These are phyloP conservation scores for Hypolimnas misippus DNA, from an alignment of 2,888 invertebrate genomes.

Conservation along the genomic window DNA sequence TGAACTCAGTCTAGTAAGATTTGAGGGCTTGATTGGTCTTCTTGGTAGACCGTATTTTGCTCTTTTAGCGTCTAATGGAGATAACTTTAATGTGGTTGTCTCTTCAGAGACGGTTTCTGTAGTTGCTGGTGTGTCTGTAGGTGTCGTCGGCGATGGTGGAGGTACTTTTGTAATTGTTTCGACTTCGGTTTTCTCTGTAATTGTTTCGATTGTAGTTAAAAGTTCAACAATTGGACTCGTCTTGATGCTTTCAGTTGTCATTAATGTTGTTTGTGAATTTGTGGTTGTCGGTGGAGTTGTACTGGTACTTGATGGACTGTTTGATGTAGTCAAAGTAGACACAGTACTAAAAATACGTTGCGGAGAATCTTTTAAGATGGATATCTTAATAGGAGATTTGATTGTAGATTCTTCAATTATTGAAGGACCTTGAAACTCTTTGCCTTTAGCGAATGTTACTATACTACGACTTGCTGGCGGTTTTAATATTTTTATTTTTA, in stretches of 20 bases:
- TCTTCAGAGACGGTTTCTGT: slow-evolving; percentile 56
- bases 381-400: slow-evolving; percentile 61
- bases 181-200: slow-evolving; percentile 15
- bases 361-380: slow-evolving; percentile 46
- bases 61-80: slow-evolving; percentile 64
- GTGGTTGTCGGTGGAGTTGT: slow-evolving; percentile 43
- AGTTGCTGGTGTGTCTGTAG: slow-evolving; percentile 20
- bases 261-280: slow-evolving; percentile 42
- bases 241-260: slow-evolving; percentile 39
- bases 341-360: slow-evolving; percentile 42
- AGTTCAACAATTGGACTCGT: slow-evolving; percentile 43
- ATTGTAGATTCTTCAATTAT: slow-evolving; percentile 54
- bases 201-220: slow-evolving; percentile 39
- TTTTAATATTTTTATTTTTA: slow-evolving; percentile 63
- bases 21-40: slow-evolving; percentile 64
- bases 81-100: slow-evolving; percentile 62
- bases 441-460: slow-evolving; percentile 70
- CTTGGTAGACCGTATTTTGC: slow-evolving; percentile 74
- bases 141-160: slow-evolving; percentile 44
- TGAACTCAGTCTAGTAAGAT: slow-evolving; percentile 58
- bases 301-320: slow-evolving; percentile 51
- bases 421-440: slow-evolving; percentile 67
- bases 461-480: slow-evolving; percentile 66
- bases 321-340: slow-evolving; percentile 49
- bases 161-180: slow-evolving; percentile 40